These are phyloP conservation scores for Idris sp. DNA, from an alignment of 1,140 invertebrate species.

Conservation along the genomic window DNA sequence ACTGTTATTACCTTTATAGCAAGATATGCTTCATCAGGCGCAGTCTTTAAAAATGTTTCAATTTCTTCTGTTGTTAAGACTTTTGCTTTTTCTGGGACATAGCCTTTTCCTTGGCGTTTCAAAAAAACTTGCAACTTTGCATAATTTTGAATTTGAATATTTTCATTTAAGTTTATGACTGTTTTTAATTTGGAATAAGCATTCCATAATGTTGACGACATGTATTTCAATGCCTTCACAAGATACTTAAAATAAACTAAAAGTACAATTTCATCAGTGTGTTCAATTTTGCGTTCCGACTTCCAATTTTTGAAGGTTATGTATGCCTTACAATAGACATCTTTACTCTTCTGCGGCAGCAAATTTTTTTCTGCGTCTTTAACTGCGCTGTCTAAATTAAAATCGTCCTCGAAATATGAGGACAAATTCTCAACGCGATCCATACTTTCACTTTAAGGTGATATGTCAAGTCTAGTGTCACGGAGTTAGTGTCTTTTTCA, in stretches of 20 bases:
- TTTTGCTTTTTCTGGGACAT: slow-evolving; percentile 10
- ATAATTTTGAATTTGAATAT: slow-evolving; percentile 19
- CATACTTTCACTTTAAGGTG: too few species aligned
- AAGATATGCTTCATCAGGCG: slow-evolving; percentile 18
- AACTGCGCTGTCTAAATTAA: not conserved
- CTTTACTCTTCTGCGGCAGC: too few species aligned
- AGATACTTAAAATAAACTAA: slow-evolving; percentile 34
- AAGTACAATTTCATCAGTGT: slow-evolving; percentile 4
- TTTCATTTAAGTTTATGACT: slow-evolving; percentile 21
- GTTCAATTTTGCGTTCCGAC: not conserved
- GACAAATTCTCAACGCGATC: too few species aligned
- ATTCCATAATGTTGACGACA: slow-evolving; percentile 26
- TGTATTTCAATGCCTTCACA: slow-evolving; percentile 9
- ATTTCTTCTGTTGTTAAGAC: slow-evolving; percentile 13
- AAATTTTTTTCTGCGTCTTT: not conserved
- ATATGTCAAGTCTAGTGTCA: too few species aligned
- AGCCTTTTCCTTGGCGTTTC: slow-evolving; percentile 3
- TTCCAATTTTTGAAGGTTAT: slow-evolving; percentile 13
- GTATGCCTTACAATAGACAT: slow-evolving; percentile 5
- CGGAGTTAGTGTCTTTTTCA: too few species aligned
- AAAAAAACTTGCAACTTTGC: slow-evolving; percentile 26
- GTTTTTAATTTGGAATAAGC: slow-evolving; percentile 31
- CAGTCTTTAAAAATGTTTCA: slow-evolving; percentile 12
- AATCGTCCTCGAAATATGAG: too few species aligned
- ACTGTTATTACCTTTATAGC: slow-evolving; percentile 12